Evolutionary conservation across 2,888 invertebrate species (phyloP).

Genomic region (Platypus cylindrus): DNA sequence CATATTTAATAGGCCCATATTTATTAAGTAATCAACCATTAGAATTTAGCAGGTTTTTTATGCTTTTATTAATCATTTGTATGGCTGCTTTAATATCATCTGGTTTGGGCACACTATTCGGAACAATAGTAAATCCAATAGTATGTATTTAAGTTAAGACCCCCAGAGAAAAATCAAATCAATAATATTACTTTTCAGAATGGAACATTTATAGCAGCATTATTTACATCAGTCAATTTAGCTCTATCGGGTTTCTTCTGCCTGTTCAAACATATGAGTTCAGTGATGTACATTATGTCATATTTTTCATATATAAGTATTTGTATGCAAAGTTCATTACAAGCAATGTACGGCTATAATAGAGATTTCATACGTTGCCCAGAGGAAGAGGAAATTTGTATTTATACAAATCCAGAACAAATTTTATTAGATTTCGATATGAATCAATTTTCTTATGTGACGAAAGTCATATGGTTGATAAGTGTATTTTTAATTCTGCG

Average conservation of each 20-base stretch:
- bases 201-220: constrained; percentile 84
- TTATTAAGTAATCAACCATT: constrained; percentile 52
- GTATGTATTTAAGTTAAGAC: no score
- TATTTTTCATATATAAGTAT: constrained; percentile 71
- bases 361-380: constrained; percentile 61
- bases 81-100: constrained; percentile 68
- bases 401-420: constrained; percentile 53
- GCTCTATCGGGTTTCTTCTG: constrained; percentile 78
- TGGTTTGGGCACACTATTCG: constrained; percentile 71
- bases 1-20: constrained; percentile 15
- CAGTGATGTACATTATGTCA: constrained; percentile 56
- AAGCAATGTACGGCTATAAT: constrained; percentile 65
- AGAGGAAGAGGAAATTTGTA: constrained; percentile 53
- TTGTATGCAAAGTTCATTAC: constrained; percentile 64
- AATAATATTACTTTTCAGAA: constrained; percentile 48
- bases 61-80: constrained; percentile 59
- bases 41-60: constrained; percentile 60
- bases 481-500: constrained; percentile 50
- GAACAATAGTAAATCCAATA: constrained; percentile 65
- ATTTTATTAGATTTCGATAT: constrained; percentile 61
- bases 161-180: no score
- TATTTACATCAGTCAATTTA: constrained; percentile 63
- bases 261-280: constrained; percentile 69
- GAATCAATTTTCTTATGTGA: constrained; percentile 52
- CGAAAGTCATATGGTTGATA: constrained; percentile 51